A percentile compares a stretch with the other conserved stretches of the same genome.
Evolutionary conservation across 1,140 invertebrate species (phyloP).

Genomic region (Propsilocerus akamusi): DNA sequence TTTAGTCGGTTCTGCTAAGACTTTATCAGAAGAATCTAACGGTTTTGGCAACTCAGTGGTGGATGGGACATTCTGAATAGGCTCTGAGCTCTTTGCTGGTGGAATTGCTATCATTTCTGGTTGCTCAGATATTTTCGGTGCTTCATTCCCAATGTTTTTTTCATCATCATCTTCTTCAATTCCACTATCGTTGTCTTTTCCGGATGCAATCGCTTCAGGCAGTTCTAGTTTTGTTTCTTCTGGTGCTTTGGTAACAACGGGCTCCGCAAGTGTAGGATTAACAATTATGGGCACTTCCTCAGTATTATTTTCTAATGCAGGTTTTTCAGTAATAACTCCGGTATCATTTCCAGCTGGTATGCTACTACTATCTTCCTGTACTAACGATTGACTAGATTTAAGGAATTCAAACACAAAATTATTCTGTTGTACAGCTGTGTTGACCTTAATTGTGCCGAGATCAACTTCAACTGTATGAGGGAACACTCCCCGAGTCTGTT

Average conservation of each 20-base stretch:
- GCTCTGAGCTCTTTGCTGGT: not conserved
- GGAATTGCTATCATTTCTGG: not conserved
- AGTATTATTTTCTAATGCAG: not conserved
- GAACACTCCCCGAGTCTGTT: not conserved
- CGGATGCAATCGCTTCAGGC: too few relatives aligned
- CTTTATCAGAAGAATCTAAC: too few relatives aligned
- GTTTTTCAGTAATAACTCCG: not conserved
- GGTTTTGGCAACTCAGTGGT: too few relatives aligned
- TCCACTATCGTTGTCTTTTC: constrained; percentile 12
- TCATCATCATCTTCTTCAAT: constrained; percentile 11
- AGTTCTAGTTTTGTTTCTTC: constrained; percentile 9
- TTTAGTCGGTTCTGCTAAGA: too few relatives aligned
- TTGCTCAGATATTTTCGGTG: not conserved
- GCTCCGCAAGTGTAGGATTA: not conserved
- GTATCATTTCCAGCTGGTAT: not conserved
- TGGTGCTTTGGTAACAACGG: constrained; percentile 6
- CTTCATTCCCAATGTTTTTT: too few relatives aligned
- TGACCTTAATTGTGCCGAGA: not conserved
- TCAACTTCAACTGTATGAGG: not conserved
- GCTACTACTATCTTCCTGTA: not conserved
- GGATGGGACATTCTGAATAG: not conserved
- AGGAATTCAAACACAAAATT: not conserved
- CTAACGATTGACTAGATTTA: not conserved
- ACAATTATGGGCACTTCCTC: not conserved
- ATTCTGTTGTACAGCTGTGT: not conserved